These are phyloP conservation scores for Saccopteryx bilineata DNA, from an alignment of 2,113 vertebrate species.

Conservation along the genomic window DNA sequence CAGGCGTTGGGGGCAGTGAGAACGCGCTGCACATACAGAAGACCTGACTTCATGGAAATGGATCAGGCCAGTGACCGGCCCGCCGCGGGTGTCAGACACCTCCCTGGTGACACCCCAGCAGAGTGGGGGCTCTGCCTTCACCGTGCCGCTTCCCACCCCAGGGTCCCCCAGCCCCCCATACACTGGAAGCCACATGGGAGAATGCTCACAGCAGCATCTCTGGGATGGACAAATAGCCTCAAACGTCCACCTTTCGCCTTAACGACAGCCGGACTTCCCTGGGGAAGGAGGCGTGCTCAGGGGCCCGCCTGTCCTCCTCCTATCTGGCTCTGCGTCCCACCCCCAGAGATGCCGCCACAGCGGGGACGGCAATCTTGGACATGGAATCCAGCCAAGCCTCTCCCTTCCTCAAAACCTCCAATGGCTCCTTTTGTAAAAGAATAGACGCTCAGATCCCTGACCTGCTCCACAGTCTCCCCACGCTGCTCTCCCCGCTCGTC, in stretches of 20 bases:
- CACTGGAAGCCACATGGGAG: neutral
- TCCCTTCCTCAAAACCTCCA: neutral
- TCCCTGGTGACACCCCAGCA: neutral
- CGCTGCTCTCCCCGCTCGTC: neutral
- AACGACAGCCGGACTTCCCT: neutral
- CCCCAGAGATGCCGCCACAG: fast-evolving
- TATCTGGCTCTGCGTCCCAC: too few species aligned
- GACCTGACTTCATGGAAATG: neutral
- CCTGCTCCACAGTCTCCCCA: neutral
- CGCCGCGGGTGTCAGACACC: fast-evolving
- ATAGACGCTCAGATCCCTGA: neutral
- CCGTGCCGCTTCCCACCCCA: too few species aligned
- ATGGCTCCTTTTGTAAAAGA: too few species aligned
- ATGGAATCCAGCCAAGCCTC: neutral
- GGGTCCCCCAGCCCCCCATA: neutral
- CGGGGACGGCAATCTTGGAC: neutral
- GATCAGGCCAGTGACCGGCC: neutral
- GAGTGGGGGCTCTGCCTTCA: neutral
- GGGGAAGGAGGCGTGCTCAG: neutral
- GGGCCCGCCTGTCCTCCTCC: neutral
- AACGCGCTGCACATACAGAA: neutral
- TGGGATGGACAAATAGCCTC: neutral
- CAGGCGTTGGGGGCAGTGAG: neutral
- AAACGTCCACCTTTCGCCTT: neutral
- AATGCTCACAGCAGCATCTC: neutral